Evolutionary conservation across 2,888 invertebrate genomes (phyloP).

Genomic region (Mayetiola destructor): DNA sequence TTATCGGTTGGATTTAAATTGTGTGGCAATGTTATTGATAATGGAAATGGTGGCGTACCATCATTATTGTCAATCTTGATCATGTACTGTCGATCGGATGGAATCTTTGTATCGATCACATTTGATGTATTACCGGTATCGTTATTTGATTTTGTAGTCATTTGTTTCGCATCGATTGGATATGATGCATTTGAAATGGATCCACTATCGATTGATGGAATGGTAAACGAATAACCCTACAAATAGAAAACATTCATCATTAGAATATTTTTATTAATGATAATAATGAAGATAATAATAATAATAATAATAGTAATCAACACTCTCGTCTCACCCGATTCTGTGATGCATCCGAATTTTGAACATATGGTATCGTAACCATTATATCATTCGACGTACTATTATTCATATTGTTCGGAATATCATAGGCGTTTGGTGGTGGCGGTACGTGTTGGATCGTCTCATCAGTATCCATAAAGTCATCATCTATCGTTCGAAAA

Average conservation of each 20-base stretch:
- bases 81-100: slow-evolving; percentile 13
- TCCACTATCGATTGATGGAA: slow-evolving; percentile 25
- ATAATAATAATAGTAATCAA: not conserved
- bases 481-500: no score
- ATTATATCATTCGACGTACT: slow-evolving; percentile 26
- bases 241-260: not conserved
- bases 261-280: no score
- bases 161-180: not conserved
- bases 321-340: slow-evolving; percentile 5
- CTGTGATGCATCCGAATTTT: slow-evolving; percentile 23
- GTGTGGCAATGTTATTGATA: slow-evolving; percentile 13
- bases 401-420: slow-evolving; percentile 20
- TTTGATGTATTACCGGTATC: not conserved
- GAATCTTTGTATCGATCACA: not conserved
- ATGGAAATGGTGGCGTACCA: slow-evolving; percentile 2
- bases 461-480: slow-evolving; percentile 33
- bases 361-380: slow-evolving; percentile 34
- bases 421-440: slow-evolving; percentile 16
- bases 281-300: not conserved
- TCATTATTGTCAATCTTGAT: slow-evolving; percentile 15
- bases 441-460: slow-evolving; percentile 15
- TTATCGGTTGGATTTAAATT: not conserved
- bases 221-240: slow-evolving; percentile 29
- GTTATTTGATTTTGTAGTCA: not conserved
- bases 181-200: not conserved